Evolutionary conservation across 2,113 vertebrate genomes (phyloP).

Genomic region (Halcyon malimbica): DNA sequence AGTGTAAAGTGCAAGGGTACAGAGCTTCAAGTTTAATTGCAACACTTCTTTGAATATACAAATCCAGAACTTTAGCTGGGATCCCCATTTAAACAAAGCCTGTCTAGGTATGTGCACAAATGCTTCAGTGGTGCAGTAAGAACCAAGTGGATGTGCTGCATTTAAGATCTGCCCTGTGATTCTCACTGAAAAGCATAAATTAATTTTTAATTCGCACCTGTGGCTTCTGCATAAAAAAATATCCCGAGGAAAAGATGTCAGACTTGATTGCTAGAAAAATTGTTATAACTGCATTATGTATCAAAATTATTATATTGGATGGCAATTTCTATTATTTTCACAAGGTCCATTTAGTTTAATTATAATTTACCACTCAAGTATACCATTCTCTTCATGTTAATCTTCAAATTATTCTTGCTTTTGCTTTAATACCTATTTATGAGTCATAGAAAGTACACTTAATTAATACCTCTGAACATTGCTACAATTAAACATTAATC

Average conservation of each 20-base stretch:
- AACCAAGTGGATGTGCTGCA: background rate
- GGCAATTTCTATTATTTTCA: conserved; percentile 57
- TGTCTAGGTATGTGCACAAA: background rate
- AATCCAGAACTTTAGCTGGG: background rate
- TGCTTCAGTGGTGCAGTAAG: background rate
- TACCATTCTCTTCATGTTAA: conserved; percentile 56
- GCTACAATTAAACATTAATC: conserved; percentile 74
- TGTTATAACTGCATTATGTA: conserved; percentile 35
- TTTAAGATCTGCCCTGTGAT: background rate
- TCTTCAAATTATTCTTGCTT: conserved; percentile 61
- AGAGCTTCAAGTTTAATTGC: background rate
- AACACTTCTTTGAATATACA: background rate
- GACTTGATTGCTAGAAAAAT: conserved; percentile 25
- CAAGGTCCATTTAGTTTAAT: conserved; percentile 48
- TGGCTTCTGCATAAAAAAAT: conserved; percentile 4
- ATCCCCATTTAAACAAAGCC: background rate
- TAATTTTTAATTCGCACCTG: conserved; percentile 20
- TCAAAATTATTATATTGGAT: conserved; percentile 51
- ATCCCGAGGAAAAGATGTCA: background rate
- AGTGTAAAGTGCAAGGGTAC: background rate
- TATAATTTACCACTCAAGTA: conserved; percentile 49
- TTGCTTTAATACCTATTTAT: conserved; percentile 62
- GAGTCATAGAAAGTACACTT: conserved; percentile 61
- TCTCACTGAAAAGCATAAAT: background rate
- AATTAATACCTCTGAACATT: conserved; percentile 66